Percentiles rank a stretch among this genome's conserved stretches.
Conservation (phyloP, 1,140 invertebrate genomes). For the Caerostris darwini region DNA sequence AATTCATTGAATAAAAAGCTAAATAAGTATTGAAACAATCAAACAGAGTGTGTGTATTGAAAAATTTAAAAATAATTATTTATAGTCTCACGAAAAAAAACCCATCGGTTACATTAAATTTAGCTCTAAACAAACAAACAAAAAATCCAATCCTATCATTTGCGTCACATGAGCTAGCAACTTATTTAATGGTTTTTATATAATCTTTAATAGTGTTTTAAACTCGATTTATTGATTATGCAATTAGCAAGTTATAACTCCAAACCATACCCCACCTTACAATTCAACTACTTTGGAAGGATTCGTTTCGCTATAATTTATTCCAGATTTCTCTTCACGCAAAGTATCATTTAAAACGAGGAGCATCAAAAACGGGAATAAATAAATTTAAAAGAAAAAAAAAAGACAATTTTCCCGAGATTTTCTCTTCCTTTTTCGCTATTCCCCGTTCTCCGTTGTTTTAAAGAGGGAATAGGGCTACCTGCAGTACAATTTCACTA, state of each 20-base stretch:
- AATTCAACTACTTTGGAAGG: not conserved
- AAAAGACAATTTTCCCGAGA: conserved; percentile 49
- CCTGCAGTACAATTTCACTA: conserved; percentile 68
- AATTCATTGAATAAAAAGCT: no score
- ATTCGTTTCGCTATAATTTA: conserved; percentile 52
- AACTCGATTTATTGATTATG: conserved; percentile 74
- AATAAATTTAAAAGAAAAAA: conserved; percentile 69
- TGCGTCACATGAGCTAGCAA: not conserved
- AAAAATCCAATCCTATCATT: conserved; percentile 24
- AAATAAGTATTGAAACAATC: no score
- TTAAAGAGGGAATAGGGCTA: conserved; percentile 52
- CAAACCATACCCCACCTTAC: conserved; percentile 29
- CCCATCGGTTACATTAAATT: not conserved
- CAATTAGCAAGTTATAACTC: conserved; percentile 61
- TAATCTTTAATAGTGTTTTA: conserved; percentile 73
- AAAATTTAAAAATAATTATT: not conserved
- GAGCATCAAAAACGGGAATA: conserved; percentile 63
- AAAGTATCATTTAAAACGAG: conserved; percentile 63
- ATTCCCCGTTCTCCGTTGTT: conserved; percentile 55
- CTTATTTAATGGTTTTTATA: conserved; percentile 69
- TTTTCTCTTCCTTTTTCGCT: conserved; percentile 37
- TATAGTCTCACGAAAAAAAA: not conserved
- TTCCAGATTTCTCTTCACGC: conserved; percentile 39
- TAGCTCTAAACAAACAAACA: not conserved
- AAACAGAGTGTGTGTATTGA: no score